Base-by-base conservation (phyloP, 2,113 vertebrate species). In the Myxocyprinus asiaticus region DNA sequence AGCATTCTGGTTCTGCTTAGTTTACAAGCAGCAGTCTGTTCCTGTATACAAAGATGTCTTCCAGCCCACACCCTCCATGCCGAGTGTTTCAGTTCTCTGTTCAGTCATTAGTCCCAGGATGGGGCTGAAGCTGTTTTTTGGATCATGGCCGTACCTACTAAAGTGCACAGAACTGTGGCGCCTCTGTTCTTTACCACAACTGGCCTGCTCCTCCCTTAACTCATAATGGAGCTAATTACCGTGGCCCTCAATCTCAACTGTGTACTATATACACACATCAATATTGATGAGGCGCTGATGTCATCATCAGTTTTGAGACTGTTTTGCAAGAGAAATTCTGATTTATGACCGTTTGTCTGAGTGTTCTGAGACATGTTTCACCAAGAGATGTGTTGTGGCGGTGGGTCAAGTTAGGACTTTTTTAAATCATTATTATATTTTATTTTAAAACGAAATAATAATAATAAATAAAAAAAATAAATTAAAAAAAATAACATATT, bases 251-350 rank as follows among this genome's bases (percentile, higher is more conserved):
- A 91, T 93, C 93, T 93, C 56, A 45, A 14, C 44, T 61, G 59
- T 77, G 92, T 92, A 93, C 92, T 92, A 92, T 94, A 93, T 94
- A 94, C 91, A 92, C 91, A 92, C 93, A 94, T 96, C 93, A 94
- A 96, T 95, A 95, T 95, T 95, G 94, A 95, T 95, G 93, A 94
- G 94, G 92, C 91, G 92, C 93, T 94, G 89, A 95, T 94, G 92
- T 92, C 93, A 94, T 93, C 89, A 93, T 94, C 94, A 94, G 94
- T 94, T 94, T 95, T 94, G 90, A 94, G 94, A 58, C 91, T 73
- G 67, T 75, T 82, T 75, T 55, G 47, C n/a, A 74, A 53, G 7
- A 62, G 67, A 83, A 80, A 77, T 63, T 43, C 53, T 82, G 82
- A 81, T 82, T 81, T 80, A 75, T 80, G 80, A 79, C 68, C 45